Base-by-base conservation (phyloP, 1,140 invertebrate genomes). In the Hermetia illucens region DNA sequence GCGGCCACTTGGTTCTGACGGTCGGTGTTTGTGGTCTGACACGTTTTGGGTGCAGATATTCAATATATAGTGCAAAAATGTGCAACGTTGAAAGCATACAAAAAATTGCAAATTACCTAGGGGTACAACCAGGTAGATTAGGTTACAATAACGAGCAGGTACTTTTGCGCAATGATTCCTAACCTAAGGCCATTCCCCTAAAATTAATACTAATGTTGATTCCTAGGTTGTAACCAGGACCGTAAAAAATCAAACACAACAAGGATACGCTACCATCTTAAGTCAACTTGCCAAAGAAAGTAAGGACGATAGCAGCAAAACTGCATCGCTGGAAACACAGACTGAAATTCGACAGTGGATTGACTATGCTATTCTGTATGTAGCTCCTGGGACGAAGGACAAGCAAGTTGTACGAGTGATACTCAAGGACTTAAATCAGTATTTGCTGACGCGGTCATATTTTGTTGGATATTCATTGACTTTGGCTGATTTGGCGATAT, bases 401-500 rank as follows among this genome's bases (percentile, higher is more conserved):
- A 53, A 46, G 19, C 21, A 58, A 16, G 42, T 58, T 20, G 44
- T 47, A 15, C 54, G 48, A 22, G 46, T 52, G 20, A 29, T 59
- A 4, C 34, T 58, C 1, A 21, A 68, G 53, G 71, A 74, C 51
- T 49, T 75, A 4, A 72, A 75, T 52, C 45, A 44, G 5, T 50
- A 60, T 2, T 62, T 77, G 12, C 47, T 52, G 33, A 52, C 50
- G 32, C 67, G 62, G 41, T 65, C 73, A 1, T 77, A 71, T 41
- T 56, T 77, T 21, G 64, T 70, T 15, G 68, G 71, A 2, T 63
- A 68, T 33, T 61, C 50, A n/a, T 58, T 67, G 37, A 72, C 72
- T 0, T 56, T 76, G 20, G 72, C 71, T 6, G 74, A 76, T 49
- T 46, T 72, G 30, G 63, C 65, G 4, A 44, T 75, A 3, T 77